A percentile compares a stretch with the other conserved stretches of the same genome.
phyloP scores from a whole-genome alignment of 2,888 invertebrate genomes.

The Protodeltote pygarga region DNA sequence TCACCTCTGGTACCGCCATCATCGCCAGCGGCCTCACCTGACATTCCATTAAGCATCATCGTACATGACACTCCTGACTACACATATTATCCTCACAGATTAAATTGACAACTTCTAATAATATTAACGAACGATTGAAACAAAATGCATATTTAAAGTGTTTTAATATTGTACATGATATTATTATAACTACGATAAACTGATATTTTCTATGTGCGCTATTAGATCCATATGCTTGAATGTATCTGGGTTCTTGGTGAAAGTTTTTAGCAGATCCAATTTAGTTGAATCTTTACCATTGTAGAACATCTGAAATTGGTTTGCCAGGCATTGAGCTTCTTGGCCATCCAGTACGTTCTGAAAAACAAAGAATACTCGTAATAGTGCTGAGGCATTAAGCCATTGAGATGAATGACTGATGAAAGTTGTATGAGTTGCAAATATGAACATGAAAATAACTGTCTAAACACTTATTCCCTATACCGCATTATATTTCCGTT shows the following conservation, averaged over 20 bases:
- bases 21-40: slow-evolving; percentile 15
- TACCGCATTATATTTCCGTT: too few relatives aligned
- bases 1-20: slow-evolving; percentile 15
- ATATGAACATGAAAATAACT: too few relatives aligned
- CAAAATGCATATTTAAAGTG: slow-evolving; percentile 2
- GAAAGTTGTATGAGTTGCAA: too few relatives aligned
- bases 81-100: slow-evolving; percentile 71
- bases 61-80: slow-evolving; percentile 70
- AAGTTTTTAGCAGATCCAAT: slow-evolving; percentile 88
- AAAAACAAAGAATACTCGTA: slow-evolving; percentile 21
- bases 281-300: slow-evolving; percentile 88
- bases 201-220: slow-evolving; percentile 90
- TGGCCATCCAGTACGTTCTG: slow-evolving; percentile 90
- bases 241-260: slow-evolving; percentile 90
- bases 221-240: slow-evolving; percentile 95
- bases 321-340: slow-evolving; percentile 95
- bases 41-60: slow-evolving; percentile 31
- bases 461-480: too few relatives aligned
- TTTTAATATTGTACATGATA: slow-evolving; percentile 11
- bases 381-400: too few relatives aligned
- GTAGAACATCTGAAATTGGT: slow-evolving; percentile 95
- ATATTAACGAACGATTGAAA: slow-evolving; percentile 3
- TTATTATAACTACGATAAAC: slow-evolving; percentile 55
- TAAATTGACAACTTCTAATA: slow-evolving; percentile 52
- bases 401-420: too few relatives aligned